Percentiles rank a stretch among this genome's conserved stretches.
Conservation (phyloP, 2,797 vertebrate species). For the Poeciliopsis turneri region DNA sequence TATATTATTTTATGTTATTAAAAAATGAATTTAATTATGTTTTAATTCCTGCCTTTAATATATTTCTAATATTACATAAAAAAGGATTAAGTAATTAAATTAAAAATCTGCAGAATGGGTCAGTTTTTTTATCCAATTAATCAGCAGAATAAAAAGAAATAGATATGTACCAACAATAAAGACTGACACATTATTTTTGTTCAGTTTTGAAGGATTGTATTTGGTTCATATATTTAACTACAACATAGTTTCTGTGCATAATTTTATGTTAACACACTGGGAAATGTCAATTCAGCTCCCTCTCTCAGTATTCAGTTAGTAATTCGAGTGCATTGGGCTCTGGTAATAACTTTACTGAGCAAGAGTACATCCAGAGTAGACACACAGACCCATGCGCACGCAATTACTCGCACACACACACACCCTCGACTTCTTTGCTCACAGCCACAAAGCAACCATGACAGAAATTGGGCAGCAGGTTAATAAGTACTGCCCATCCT, state of each 20-base stretch:
- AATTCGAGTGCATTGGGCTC: slow-evolving; percentile 46
- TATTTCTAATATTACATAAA: too few species aligned
- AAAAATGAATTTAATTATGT: too few species aligned
- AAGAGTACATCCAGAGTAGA: slow-evolving; percentile 38
- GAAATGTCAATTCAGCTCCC: slow-evolving; percentile 2
- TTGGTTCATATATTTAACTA: neutral
- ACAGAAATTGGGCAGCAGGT: slow-evolving; percentile 76
- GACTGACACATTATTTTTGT: neutral
- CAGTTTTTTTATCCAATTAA: too few species aligned
- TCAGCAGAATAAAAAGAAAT: neutral
- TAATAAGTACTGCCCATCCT: slow-evolving; percentile 75
- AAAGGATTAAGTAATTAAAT: too few species aligned
- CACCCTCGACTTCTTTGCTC: slow-evolving; percentile 47
- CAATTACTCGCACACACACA: slow-evolving; percentile 16
- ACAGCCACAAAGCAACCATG: slow-evolving; percentile 70
- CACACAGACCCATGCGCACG: slow-evolving; percentile 23
- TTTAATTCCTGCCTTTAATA: too few species aligned
- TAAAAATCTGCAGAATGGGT: too few species aligned
- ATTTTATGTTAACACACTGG: neutral
- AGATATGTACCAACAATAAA: neutral
- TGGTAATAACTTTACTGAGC: slow-evolving; percentile 66
- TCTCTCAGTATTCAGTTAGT: slow-evolving; percentile 57
- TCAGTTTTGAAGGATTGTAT: neutral
- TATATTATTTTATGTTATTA: too few species aligned
- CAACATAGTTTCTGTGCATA: neutral